These are phyloP conservation scores for Elephantulus edwardii DNA, from an alignment of 2,113 vertebrate genomes.

Conservation along the genomic window DNA sequence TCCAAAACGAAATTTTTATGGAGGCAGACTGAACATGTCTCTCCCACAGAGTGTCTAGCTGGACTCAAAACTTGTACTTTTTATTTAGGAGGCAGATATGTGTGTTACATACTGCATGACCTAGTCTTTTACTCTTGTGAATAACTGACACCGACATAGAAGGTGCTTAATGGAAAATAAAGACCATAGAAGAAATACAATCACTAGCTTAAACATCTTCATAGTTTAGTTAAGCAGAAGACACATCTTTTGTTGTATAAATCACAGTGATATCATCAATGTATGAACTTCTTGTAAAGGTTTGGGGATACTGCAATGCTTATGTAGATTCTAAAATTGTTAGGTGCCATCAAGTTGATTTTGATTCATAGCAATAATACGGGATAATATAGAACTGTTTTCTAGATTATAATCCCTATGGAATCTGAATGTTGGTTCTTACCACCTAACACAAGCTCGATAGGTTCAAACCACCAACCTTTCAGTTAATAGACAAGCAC, in stretches of 20 bases:
- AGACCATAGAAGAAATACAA: neutral
- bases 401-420: neutral
- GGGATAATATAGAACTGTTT: neutral
- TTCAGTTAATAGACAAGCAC: neutral
- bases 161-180: neutral
- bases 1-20: too few species aligned
- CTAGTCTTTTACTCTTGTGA: too few species aligned
- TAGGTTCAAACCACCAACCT: neutral
- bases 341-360: neutral
- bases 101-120: too few species aligned
- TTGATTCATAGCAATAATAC: neutral
- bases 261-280: neutral
- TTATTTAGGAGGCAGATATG: too few species aligned
- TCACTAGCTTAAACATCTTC: neutral
- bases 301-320: neutral
- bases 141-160: too few species aligned
- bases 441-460: too few species aligned
- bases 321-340: neutral
- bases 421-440: neutral
- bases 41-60: too few species aligned
- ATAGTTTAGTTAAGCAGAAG: slow-evolving; percentile 16
- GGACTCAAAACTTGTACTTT: too few species aligned
- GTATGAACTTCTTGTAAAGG: neutral
- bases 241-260: neutral
- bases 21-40: too few species aligned